phyloP scores from a whole-genome alignment of 2,113 vertebrate species.

The Labrus mixtus region DNA sequence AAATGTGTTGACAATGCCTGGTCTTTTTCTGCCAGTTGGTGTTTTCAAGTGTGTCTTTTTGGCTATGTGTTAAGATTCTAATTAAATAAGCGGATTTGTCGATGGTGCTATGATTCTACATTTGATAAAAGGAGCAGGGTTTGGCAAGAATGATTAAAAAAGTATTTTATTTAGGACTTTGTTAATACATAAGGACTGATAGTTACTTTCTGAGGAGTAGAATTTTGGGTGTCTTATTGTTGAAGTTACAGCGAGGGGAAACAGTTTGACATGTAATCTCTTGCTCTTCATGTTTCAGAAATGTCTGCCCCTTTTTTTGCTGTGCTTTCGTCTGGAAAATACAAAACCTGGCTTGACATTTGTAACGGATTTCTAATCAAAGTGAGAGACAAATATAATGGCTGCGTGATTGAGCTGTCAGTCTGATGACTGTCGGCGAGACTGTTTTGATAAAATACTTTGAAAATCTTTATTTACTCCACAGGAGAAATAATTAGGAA shows the following conservation, averaged over 20 bases:
- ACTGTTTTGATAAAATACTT: constrained; percentile 58
- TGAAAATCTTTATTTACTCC: constrained; percentile 29
- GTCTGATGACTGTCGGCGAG: constrained; percentile 43
- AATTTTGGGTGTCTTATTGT: not conserved
- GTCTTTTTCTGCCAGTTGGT: constrained; percentile 51
- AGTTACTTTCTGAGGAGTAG: not conserved
- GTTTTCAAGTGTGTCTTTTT: constrained; percentile 52
- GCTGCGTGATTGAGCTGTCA: constrained; percentile 58
- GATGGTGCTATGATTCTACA: constrained; percentile 27
- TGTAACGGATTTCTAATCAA: constrained; percentile 72
- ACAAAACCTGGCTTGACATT: constrained; percentile 63
- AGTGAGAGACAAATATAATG: constrained; percentile 64
- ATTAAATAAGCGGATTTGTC: constrained; percentile 49
- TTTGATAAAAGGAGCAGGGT: constrained; percentile 34
- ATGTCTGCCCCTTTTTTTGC: constrained; percentile 18
- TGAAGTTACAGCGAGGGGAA: not conserved
- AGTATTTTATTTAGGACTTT: not conserved
- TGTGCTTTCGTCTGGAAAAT: constrained; percentile 51
- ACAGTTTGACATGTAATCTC: constrained; percentile 38
- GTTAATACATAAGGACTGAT: not conserved
- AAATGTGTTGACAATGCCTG: constrained; percentile 56
- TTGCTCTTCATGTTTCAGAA: constrained; percentile 24
- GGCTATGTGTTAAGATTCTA: constrained; percentile 37
- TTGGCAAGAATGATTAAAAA: not conserved
- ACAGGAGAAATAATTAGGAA: constrained; percentile 51